Percentiles rank a stretch among this genome's conserved stretches.
These are phyloP conservation scores for Amphibalanus amphitrite DNA, from an alignment of 1,140 invertebrate species.

Conservation along the genomic window DNA sequence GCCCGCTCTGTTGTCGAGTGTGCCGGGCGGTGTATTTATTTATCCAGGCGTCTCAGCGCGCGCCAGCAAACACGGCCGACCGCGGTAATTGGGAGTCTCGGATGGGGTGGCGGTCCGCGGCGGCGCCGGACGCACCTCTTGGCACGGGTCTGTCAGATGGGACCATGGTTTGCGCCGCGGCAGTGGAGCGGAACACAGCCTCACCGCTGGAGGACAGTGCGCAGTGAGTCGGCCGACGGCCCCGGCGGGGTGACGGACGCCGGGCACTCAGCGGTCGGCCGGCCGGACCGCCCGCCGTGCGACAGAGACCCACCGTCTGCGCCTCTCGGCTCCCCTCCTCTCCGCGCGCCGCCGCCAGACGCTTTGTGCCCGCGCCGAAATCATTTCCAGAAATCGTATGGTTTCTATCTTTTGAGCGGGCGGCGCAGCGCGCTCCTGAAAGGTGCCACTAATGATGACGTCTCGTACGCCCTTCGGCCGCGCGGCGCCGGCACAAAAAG, in stretches of 20 bases:
- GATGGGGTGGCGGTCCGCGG: neutral
- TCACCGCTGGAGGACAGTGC: no score
- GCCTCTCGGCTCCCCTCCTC: no score
- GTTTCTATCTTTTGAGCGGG: neutral
- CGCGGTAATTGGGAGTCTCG: neutral
- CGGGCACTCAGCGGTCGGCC: no score
- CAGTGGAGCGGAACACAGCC: neutral
- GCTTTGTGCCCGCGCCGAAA: neutral
- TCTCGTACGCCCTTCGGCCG: neutral
- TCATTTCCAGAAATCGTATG: conserved; percentile 1
- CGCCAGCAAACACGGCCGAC: neutral
- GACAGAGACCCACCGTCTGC: no score
- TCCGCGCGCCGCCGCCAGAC: neutral
- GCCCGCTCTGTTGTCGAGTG: neutral
- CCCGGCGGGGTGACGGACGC: no score
- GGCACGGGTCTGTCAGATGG: neutral
- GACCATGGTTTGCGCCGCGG: neutral
- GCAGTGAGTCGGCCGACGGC: no score
- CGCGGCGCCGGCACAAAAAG: neutral
- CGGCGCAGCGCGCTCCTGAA: neutral
- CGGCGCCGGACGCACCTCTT: neutral
- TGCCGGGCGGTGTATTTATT: neutral
- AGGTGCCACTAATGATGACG: neutral
- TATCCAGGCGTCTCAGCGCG: neutral
- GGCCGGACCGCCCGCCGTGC: no score